Base-by-base conservation (phyloP, 2,888 invertebrate species). In the Caenorhabditis sp. region DNA sequence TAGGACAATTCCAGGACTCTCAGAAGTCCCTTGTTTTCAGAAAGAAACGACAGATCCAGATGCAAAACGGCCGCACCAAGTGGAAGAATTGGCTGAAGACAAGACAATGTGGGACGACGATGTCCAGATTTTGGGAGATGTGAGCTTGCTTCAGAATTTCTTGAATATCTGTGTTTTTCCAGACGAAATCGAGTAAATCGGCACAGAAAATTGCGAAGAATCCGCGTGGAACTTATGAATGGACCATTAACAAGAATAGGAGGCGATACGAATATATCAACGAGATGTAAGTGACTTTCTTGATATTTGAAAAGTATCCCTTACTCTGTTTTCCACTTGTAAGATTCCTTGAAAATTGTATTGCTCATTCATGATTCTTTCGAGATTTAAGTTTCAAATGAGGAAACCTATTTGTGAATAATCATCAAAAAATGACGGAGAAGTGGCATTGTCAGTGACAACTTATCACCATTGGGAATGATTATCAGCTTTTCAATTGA, bases 61-160 rank as follows among this genome's bases (percentile, higher is more conserved):
- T 13, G 72, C 35, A 8, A 76, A 76, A 18, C 44, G 60, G 15
- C 35, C 67, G 1, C 51, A 60, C 4, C 37, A 67, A 55, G 28
- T 76, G 24, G 76, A 67, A 13, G 76, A 60, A 24, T 65, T 80
- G 68, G 68, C 62, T 44, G 56, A 72, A 0, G 44, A n/a, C 15
- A 22, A 56, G 53, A 9, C 60, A 18, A 35, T 24, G 4, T 80
- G 80, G 80, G 72, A 80, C 68, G 47, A 68, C 22, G 62, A 80
- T 51, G 15, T 80, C 1, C 80, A 80, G 40, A 62, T 50, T 35
- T 47, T 72, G 35, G 72, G 72, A 15, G 72, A 80, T 18, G 80
- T 79, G 1, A 1, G 56, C 37, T 22, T 4, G 5, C 40, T 40
- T 37, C 51, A 70, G 60, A 61, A 60, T 35, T 11, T 2, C 6